These are phyloP conservation scores for Acleris laterana DNA, from an alignment of 2,888 invertebrate genomes.

Conservation along the genomic window DNA sequence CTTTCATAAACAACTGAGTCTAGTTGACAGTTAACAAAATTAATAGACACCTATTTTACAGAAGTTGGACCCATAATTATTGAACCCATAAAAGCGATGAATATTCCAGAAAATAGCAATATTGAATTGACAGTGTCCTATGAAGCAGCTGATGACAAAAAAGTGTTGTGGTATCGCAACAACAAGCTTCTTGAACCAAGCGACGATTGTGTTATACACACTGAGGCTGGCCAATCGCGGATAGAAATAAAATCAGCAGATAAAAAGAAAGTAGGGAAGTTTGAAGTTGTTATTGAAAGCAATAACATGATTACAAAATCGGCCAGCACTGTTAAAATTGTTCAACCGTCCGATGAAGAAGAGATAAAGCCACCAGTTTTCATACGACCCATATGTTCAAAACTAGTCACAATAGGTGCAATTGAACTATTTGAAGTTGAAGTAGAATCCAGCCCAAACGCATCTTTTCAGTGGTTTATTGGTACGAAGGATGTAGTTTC, in stretches of 20 bases:
- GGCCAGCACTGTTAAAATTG: conserved; percentile 92
- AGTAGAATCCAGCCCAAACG: conserved; percentile 90
- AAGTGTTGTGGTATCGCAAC: conserved; percentile 93
- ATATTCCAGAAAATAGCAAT: conserved; percentile 88
- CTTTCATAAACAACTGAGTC: neutral
- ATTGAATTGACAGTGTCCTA: conserved; percentile 89
- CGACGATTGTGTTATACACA: conserved; percentile 85
- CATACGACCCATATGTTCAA: conserved; percentile 88
- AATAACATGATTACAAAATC: conserved; percentile 91
- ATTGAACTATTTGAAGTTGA: conserved; percentile 91
- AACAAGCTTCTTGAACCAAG: conserved; percentile 89
- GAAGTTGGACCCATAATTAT: conserved; percentile 86
- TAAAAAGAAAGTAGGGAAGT: conserved; percentile 93
- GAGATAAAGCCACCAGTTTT: conserved; percentile 89
- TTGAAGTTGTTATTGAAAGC: conserved; percentile 93
- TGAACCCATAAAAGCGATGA: conserved; percentile 90
- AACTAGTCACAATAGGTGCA: conserved; percentile 88
- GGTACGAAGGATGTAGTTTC: conserved; percentile 88
- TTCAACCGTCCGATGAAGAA: conserved; percentile 84
- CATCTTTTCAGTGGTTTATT: conserved; percentile 95
- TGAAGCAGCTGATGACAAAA: conserved; percentile 88
- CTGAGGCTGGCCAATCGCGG: conserved; percentile 86
- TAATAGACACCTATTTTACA: conserved; percentile 63
- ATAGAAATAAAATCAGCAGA: conserved; percentile 87
- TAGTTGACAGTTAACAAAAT: conserved; percentile 40